These are phyloP conservation scores for Microctonus aethiopoides DNA, from an alignment of 2,888 invertebrate species.

Conservation along the genomic window DNA sequence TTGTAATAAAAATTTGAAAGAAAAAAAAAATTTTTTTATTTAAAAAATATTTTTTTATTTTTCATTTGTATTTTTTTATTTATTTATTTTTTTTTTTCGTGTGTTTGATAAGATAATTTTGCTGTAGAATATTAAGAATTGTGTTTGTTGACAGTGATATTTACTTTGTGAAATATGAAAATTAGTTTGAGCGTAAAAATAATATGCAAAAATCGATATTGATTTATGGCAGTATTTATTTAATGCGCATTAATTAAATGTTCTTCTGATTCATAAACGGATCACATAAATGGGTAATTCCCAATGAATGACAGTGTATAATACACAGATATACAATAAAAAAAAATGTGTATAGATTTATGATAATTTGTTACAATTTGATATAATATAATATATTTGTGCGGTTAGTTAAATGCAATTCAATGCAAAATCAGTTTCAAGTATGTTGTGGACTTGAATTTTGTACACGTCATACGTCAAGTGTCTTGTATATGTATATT, in stretches of 20 bases:
- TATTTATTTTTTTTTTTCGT: no score
- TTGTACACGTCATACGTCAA: background rate
- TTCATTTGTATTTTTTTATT: no score
- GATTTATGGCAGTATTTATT: background rate
- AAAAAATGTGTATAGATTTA: no score
- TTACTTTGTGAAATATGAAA: background rate
- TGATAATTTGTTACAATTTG: background rate
- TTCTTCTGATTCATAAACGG: no score
- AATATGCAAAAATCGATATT: background rate
- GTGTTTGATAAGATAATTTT: no score
- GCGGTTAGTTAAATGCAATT: background rate
- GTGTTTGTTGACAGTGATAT: background rate
- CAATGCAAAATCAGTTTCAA: conserved; percentile 19
- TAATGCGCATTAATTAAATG: background rate
- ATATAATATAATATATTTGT: background rate
- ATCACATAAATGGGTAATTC: no score
- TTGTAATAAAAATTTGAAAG: no score
- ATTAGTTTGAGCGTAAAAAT: background rate
- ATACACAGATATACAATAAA: no score
- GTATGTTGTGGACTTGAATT: background rate
- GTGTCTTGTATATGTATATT: conserved; percentile 12
- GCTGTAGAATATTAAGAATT: background rate
- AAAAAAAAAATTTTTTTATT: no score
- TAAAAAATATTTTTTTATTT: no score
- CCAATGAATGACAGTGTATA: no score